phyloP scores from a whole-genome alignment of 2,888 invertebrate genomes.

The Cosmia pyralina region DNA sequence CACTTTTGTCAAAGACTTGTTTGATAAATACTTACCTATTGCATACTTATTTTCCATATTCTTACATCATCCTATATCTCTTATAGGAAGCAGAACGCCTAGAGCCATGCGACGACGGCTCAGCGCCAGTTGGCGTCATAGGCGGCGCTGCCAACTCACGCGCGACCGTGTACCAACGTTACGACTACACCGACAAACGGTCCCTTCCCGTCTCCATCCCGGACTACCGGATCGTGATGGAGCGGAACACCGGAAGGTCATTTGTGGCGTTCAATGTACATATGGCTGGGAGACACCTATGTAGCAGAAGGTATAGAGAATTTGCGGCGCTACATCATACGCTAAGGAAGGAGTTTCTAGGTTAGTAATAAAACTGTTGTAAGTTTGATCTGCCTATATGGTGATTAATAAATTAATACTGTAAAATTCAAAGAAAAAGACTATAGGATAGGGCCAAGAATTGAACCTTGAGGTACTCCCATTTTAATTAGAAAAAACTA shows the following conservation, averaged over 20 bases:
- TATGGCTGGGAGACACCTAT: constrained; percentile 99
- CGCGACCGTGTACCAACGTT: constrained; percentile 90
- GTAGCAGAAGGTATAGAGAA: constrained; percentile 98
- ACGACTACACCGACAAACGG: constrained; percentile 98
- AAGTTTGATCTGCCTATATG: not conserved
- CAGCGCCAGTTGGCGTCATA: constrained; percentile 85
- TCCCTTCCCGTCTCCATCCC: constrained; percentile 97
- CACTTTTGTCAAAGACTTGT: not conserved
- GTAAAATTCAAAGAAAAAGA: too few relatives aligned
- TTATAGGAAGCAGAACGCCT: constrained; percentile 94
- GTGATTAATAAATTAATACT: too few relatives aligned
- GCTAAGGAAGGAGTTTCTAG: constrained; percentile 97
- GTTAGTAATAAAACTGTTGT: constrained; percentile 74
- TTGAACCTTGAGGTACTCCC: constrained; percentile 8
- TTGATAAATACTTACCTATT: not conserved
- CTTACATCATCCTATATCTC: too few relatives aligned
- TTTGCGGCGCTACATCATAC: constrained; percentile 97
- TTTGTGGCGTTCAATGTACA: constrained; percentile 99
- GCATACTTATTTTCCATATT: too few relatives aligned
- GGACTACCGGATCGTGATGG: constrained; percentile 96
- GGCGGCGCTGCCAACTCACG: constrained; percentile 87
- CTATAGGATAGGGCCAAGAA: constrained; percentile 2
- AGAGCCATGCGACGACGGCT: constrained; percentile 95
- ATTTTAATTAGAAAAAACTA: not conserved
- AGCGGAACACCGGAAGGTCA: constrained; percentile 96